Percentiles rank a stretch among this genome's conserved stretches.
Evolutionary conservation across 1,140 invertebrate species (phyloP).

Genomic region (Paraescarpia echinospica): DNA sequence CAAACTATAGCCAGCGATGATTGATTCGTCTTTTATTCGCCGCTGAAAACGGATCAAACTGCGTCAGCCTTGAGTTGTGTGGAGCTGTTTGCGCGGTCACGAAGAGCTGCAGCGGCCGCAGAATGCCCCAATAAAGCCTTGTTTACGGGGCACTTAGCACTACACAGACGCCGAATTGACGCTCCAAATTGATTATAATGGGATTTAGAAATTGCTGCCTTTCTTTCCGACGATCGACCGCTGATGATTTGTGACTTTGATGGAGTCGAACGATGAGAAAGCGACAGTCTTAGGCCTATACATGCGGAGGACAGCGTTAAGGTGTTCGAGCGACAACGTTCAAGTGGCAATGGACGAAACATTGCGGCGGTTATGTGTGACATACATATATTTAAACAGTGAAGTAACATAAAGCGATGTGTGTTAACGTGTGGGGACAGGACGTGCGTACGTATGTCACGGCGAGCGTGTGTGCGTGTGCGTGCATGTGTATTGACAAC

Average conservation of each 20-base stretch:
- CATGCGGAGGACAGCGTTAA: neutral
- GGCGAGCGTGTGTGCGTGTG: too few relatives aligned
- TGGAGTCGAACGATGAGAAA: neutral
- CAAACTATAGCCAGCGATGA: neutral
- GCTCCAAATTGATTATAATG: conserved; percentile 6
- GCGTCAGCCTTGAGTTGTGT: neutral
- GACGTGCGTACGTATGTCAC: neutral
- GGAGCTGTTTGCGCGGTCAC: neutral
- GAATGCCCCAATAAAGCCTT: neutral
- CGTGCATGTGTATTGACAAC: too few relatives aligned
- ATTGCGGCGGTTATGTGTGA: neutral
- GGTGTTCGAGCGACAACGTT: neutral
- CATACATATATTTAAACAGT: neutral
- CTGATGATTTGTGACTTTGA: neutral
- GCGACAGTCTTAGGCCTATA: too few relatives aligned
- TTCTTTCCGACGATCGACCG: neutral
- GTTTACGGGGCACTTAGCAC: neutral
- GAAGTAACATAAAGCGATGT: neutral
- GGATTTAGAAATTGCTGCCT: neutral
- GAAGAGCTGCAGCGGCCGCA: too few relatives aligned
- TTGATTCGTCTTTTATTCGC: neutral
- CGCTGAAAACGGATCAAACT: neutral
- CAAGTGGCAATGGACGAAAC: neutral
- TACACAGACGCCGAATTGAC: neutral
- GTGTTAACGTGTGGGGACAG: neutral